Evolutionary conservation across 2,113 vertebrate genomes (phyloP), one percentile per base, ranked within the genome.

Genomic region (Salminus brasiliensis): DNA sequence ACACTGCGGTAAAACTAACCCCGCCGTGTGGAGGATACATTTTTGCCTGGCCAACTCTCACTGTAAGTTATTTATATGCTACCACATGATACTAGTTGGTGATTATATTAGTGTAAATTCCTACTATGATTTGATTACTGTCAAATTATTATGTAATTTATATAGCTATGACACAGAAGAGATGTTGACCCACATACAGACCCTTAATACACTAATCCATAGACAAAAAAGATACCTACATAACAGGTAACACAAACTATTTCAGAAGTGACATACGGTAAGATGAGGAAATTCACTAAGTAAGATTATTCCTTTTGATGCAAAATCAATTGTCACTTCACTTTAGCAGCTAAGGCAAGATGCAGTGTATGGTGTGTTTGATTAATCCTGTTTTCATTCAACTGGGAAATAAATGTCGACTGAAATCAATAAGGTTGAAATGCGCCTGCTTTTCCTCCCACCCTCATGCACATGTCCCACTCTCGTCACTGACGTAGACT

Each of bases 401-500:
- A 15, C 59, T 32, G 29, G 15, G 27, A 16, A 32, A 32, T 34
- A 55, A 1, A 55, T 55, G 9, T 55, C 3, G 9, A 7, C 21
- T 55, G 8, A 55, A 7, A 55, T 55, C 52, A 55, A 55, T 55
- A 25, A 3, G 52, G 15, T 9, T 63, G 16, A 18, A 30, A 7
- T 34, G 29, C 8, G 18, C 60, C 30, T 15, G 0, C 15, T 32
- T n/a, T n/a, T n/a, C n/a, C 57, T 15, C 45, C 30, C 39, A 25
- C 41, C n/a, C 30, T 30, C 32, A 7, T 60, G 15, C 72, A 32
- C 39, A 62, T 63, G 49, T 9, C n/a, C 47, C 23, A 47, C 32
- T 65, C 45, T 49, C 30, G 47, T 66, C 47, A 30, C 47, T 43
- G 60, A 49, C 53, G 32, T n/a, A 36, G 62, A 65, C 60, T 60